Percentiles rank a stretch among this genome's conserved stretches.
Evolutionary conservation across 1,140 invertebrate genomes (phyloP).

Genomic region (Panagrolaimus sp.): DNA sequence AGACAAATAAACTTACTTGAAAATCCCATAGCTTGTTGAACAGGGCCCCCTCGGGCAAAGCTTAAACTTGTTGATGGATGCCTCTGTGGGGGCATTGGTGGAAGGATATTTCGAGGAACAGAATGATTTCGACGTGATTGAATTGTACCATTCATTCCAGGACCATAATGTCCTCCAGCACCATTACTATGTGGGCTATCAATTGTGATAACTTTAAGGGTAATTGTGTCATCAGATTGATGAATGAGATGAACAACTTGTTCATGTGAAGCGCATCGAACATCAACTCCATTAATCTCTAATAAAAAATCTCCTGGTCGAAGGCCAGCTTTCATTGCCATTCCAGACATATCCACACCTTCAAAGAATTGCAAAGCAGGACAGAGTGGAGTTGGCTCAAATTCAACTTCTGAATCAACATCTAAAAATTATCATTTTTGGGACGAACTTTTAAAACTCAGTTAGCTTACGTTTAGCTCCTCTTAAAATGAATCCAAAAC

Average conservation of each 20-base stretch:
- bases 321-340: constrained; percentile 91
- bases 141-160: constrained; percentile 19
- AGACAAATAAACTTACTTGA: constrained; percentile 29
- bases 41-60: constrained; percentile 31
- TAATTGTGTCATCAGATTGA: constrained; percentile 82
- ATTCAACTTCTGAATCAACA: constrained; percentile 39
- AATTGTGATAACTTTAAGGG: constrained; percentile 67
- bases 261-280: constrained; percentile 81
- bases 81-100: constrained; percentile 48
- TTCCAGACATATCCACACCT: constrained; percentile 89
- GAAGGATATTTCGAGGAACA: constrained; percentile 20
- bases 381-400: constrained; percentile 71
- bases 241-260: constrained; percentile 90
- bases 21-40: constrained; percentile 43
- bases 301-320: constrained; percentile 88
- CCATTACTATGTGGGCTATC: constrained; percentile 32
- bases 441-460: too few species aligned
- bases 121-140: constrained; percentile 15
- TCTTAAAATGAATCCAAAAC: constrained; percentile 94
- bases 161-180: constrained; percentile 26
- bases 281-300: constrained; percentile 93
- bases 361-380: constrained; percentile 95
- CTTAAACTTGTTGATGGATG: constrained; percentile 46
- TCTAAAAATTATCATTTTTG: too few species aligned
- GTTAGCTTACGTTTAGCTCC: constrained; percentile 80